phyloP scores from a whole-genome alignment of 1,140 invertebrate genomes.

The Coelopa frigida region DNA sequence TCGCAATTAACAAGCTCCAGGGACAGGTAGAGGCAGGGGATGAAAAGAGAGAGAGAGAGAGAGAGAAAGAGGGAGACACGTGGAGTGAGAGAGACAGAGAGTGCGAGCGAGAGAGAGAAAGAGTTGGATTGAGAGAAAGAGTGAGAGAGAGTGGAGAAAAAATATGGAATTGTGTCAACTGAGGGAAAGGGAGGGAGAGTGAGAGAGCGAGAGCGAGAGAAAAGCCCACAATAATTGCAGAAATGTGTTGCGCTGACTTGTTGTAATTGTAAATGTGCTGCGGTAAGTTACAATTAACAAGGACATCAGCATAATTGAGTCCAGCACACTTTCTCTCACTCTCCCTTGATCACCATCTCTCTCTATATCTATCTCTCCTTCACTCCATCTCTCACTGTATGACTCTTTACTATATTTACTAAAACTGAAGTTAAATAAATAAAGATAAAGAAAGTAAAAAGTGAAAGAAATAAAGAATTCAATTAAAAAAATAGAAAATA shows the following conservation, averaged over 20 bases:
- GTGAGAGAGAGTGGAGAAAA: not conserved
- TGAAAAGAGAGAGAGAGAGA: not conserved
- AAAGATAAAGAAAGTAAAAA: too few species aligned
- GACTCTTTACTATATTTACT: too few species aligned
- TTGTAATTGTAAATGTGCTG: not conserved
- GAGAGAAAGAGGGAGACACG: not conserved
- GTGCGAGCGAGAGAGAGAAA: not conserved
- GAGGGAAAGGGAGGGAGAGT: not conserved
- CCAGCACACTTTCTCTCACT: not conserved
- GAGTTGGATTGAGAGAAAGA: not conserved
- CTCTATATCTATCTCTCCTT: constrained; percentile 1
- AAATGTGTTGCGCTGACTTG: too few species aligned
- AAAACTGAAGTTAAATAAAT: too few species aligned
- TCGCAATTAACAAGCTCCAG: too few species aligned
- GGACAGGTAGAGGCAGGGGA: too few species aligned
- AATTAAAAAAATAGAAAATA: too few species aligned
- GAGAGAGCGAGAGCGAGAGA: not conserved
- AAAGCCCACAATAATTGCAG: not conserved
- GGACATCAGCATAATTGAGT: not conserved
- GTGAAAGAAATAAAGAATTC: too few species aligned
- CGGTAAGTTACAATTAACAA: not conserved
- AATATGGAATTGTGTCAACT: not conserved
- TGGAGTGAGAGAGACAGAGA: not conserved
- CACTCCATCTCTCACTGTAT: constrained; percentile 3
- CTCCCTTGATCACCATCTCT: not conserved